phyloP scores from a whole-genome alignment of 1,140 invertebrate genomes.

The Lethocerus indicus region DNA sequence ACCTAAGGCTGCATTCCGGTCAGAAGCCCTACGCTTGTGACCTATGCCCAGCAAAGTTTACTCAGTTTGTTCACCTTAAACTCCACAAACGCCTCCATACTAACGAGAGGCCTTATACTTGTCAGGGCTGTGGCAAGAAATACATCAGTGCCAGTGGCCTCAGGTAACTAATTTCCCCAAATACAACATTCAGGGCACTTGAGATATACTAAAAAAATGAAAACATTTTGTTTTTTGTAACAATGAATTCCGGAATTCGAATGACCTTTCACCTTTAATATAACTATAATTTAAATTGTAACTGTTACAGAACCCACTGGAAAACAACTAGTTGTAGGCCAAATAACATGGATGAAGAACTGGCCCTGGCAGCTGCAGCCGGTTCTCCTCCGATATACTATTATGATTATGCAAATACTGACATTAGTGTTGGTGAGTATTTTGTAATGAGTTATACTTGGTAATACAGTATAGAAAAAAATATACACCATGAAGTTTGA shows the following conservation, averaged over 20 bases:
- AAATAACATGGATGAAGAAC: slow-evolving; percentile 66
- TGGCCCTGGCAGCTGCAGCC: slow-evolving; percentile 53
- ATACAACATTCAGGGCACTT: background rate
- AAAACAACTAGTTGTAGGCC: slow-evolving; percentile 88
- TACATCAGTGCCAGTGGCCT: slow-evolving; percentile 97
- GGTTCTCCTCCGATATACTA: slow-evolving; percentile 34
- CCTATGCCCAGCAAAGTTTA: slow-evolving; percentile 93
- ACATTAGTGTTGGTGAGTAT: slow-evolving; percentile 20
- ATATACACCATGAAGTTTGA: too few species aligned
- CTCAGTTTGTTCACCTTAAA: slow-evolving; percentile 97
- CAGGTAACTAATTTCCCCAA: slow-evolving; percentile 22
- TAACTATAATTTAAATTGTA: background rate
- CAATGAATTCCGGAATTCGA: background rate
- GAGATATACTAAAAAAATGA: background rate
- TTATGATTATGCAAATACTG: slow-evolving; percentile 30
- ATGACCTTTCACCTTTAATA: background rate
- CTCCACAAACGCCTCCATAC: slow-evolving; percentile 92
- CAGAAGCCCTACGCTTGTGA: slow-evolving; percentile 95
- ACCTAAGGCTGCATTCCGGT: slow-evolving; percentile 88
- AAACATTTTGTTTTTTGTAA: background rate
- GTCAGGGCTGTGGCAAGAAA: slow-evolving; percentile 89
- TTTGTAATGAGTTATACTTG: too few species aligned
- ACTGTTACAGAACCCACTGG: slow-evolving; percentile 59
- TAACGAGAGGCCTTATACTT: slow-evolving; percentile 93
- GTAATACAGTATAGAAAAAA: too few species aligned